Evolutionary conservation across 2,888 invertebrate genomes (phyloP), one percentile per base, ranked within the genome.

Genomic region (Drosophila conformis): DNA sequence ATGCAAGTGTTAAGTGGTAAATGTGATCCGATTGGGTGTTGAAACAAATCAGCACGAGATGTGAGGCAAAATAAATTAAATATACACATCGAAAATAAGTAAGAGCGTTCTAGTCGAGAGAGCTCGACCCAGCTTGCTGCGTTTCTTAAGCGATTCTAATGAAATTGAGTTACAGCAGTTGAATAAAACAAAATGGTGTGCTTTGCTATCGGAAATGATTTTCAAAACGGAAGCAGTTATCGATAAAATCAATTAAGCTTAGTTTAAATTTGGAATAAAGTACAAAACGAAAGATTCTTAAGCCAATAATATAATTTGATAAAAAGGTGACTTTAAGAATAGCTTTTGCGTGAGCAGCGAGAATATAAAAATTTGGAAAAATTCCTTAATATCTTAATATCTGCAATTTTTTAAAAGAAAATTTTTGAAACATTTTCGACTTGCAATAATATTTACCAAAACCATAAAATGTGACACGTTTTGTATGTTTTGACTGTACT

Each of bases 401-500:
- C 11, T 5, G 40, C 0, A 11, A 5, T 2, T 42, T 2, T 11
- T 5, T 1, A 3, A 27, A 51, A n/a, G 6, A 51, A 72, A 29
- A 33, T 13, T 33, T 27, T 56, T 38, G 13, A 35, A 56, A 25
- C 13, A 56, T 56, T 10, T 56, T 2, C 18, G 42, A 42, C 13
- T 66, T 61, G 59, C 61, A 62, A 78, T 60, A 35, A 46, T 57
- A 49, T 48, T 51, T 33, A 53, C 66, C 36, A 53, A 69, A 82
- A 82, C 62, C 52, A 58, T 67, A 72, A 84, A 72, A 57, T 65
- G 11, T 54, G 56, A 52, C 71, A 67, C 36, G 58, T 52, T 51
- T 69, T 80, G 62, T 42, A 36, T 64, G 18, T 46, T 64, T 31
- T 2, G 25, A 65, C 54, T 77, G 78, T 81, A 78, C 81, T 78